Evolutionary conservation across 2,888 invertebrate species (phyloP).

Genomic region (Gnatocerus cornutus): DNA sequence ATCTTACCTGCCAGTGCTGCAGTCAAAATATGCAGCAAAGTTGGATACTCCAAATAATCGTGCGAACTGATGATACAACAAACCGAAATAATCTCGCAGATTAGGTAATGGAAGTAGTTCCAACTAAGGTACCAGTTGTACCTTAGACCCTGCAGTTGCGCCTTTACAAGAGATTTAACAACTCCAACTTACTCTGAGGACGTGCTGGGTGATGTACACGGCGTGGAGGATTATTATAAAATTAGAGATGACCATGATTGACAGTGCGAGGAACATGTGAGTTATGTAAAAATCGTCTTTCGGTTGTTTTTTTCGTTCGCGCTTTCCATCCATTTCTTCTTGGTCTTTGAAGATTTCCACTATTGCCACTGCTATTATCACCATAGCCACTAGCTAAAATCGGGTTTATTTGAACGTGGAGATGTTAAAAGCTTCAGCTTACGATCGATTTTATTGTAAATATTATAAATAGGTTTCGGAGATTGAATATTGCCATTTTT

Average conservation of each 20-base stretch:
- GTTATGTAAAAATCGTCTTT: neutral
- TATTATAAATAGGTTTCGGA: neutral
- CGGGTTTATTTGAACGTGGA: too few relatives aligned
- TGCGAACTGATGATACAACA: constrained; percentile 1
- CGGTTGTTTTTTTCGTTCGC: too few relatives aligned
- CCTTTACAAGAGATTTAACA: neutral
- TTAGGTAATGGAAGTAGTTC: constrained; percentile 14
- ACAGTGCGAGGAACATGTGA: constrained; percentile 1
- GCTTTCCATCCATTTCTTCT: too few relatives aligned
- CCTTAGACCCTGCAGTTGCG: neutral
- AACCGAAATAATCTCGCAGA: constrained; percentile 18
- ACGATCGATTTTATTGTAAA: too few relatives aligned
- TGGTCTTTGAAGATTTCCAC: too few relatives aligned
- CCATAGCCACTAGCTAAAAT: too few relatives aligned
- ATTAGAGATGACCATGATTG: neutral
- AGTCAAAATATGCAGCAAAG: neutral
- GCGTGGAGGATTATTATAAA: neutral
- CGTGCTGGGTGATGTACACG: constrained; percentile 6
- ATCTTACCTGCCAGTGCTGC: constrained; percentile 3
- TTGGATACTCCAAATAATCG: neutral
- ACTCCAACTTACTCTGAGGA: neutral
- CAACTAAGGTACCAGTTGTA: constrained; percentile 14
- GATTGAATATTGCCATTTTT: too few relatives aligned
- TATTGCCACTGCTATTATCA: too few relatives aligned
- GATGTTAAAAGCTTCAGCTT: too few relatives aligned